Conservation (phyloP, 2,797 vertebrate genomes). For the Craterocephalus amniculus region DNA sequence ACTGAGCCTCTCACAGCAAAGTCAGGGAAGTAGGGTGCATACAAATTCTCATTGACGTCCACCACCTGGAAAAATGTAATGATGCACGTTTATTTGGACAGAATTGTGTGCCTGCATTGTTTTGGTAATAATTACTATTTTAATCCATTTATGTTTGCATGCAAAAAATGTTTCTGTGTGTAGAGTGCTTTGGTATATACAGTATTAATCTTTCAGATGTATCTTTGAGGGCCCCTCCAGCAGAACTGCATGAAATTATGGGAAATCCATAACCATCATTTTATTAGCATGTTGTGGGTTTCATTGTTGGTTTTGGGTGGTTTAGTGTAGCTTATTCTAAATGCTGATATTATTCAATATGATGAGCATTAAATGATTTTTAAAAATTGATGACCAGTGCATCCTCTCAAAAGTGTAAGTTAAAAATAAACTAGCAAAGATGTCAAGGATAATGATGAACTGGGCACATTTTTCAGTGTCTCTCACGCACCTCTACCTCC, state of each 20-base stretch:
- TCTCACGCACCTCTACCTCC: constrained; percentile 86
- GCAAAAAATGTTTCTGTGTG: not conserved
- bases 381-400: not conserved
- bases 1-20: constrained; percentile 90
- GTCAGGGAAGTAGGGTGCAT: constrained; percentile 88
- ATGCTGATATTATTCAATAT: constrained; percentile 3
- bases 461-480: constrained; percentile 14
- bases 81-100: constrained; percentile 26
- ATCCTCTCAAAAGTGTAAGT: not conserved
- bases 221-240: not conserved
- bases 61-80: constrained; percentile 76
- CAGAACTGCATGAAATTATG: not conserved
- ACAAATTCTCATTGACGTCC: constrained; percentile 96
- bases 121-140: not conserved
- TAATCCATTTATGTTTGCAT: too few species aligned
- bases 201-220: not conserved
- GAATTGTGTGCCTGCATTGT: not conserved
- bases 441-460: not conserved
- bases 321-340: constrained; percentile 1
- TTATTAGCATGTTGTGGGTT: not conserved
- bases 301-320: not conserved
- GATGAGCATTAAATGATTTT: not conserved
- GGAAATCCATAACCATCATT: not conserved
- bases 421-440: constrained; percentile 5
- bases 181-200: not conserved